Conservation (phyloP, 2,888 invertebrate genomes). For the Brachylomia viminalis region DNA sequence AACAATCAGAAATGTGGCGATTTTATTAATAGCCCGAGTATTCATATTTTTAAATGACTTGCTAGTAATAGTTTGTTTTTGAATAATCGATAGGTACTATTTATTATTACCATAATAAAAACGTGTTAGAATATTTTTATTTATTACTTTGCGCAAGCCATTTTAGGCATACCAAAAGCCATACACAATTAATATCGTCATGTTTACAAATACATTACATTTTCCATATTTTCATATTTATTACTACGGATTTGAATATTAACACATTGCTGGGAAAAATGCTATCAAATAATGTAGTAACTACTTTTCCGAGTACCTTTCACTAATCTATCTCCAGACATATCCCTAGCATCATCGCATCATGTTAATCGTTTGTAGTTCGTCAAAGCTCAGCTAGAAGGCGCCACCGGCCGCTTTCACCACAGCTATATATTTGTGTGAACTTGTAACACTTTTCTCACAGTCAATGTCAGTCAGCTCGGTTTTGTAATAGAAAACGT, state of each 20-base stretch:
- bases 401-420: conserved; percentile 74
- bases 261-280: neutral
- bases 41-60: neutral
- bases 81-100: neutral
- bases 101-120: neutral
- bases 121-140: neutral
- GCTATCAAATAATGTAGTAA: neutral
- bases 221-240: neutral
- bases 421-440: conserved; percentile 64
- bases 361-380: conserved; percentile 64
- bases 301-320: neutral
- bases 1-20: neutral
- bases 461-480: conserved; percentile 75
- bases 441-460: conserved; percentile 77
- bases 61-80: neutral
- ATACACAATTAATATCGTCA: neutral
- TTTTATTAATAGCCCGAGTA: neutral
- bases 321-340: conserved; percentile 53
- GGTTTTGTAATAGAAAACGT: conserved; percentile 67
- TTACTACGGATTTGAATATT: neutral
- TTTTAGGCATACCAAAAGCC: neutral
- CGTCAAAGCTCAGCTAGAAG: conserved; percentile 66
- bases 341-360: conserved; percentile 48
- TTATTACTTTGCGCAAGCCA: neutral
- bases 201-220: neutral